Evolutionary conservation across 2,113 vertebrate genomes (phyloP).

Genomic region (Leptosomus discolor): DNA sequence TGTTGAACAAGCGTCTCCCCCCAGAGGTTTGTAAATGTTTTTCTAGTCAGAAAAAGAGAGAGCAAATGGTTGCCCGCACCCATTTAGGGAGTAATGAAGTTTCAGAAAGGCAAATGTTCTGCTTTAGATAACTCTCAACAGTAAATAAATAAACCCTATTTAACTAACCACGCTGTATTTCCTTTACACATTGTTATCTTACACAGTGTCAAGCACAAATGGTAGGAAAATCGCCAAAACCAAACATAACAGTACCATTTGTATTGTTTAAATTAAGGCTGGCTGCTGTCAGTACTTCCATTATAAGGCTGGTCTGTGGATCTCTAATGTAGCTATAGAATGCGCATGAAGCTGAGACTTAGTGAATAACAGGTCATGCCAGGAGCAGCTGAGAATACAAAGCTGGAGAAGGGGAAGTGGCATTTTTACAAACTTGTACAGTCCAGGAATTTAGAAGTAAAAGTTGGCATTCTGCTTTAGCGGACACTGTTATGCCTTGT

Average conservation of each 20-base stretch:
- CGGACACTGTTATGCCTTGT: neutral
- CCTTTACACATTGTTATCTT: neutral
- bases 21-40: slow-evolving; percentile 34
- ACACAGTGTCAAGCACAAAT: neutral
- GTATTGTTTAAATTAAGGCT: neutral
- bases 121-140: neutral
- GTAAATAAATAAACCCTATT: slow-evolving; percentile 36
- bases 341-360: neutral
- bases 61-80: slow-evolving; percentile 41
- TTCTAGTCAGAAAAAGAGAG: slow-evolving; percentile 1
- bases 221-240: neutral
- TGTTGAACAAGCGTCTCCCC: neutral
- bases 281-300: neutral
- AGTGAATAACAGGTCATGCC: neutral
- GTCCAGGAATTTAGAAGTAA: neutral
- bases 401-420: neutral
- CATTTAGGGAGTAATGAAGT: slow-evolving; percentile 20
- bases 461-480: neutral
- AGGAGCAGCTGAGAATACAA: neutral
- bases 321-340: neutral
- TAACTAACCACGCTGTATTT: neutral
- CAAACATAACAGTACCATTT: neutral
- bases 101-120: slow-evolving; percentile 54
- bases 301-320: neutral
- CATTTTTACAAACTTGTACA: neutral